phyloP scores from a whole-genome alignment of 2,113 vertebrate genomes.

The Chlamydotis undulata region DNA sequence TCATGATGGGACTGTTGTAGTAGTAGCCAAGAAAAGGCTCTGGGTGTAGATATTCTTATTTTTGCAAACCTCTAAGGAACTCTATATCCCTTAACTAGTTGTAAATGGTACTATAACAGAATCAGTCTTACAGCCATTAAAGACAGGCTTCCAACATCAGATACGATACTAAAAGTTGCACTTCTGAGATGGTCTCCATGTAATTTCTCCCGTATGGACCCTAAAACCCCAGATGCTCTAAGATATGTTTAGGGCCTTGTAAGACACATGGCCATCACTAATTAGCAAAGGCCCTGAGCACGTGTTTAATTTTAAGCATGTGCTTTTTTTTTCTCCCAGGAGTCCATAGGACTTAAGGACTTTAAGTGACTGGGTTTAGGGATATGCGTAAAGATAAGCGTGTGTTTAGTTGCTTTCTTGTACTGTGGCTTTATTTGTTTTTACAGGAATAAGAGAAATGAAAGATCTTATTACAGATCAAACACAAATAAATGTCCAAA shows the following conservation, averaged over 20 bases:
- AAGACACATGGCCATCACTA: conserved; percentile 43
- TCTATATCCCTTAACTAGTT: background rate
- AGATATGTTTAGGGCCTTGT: conserved; percentile 3
- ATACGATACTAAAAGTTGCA: background rate
- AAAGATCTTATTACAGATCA: conserved; percentile 58
- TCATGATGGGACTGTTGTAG: background rate
- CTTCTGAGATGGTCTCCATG: background rate
- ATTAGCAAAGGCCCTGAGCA: conserved; percentile 56
- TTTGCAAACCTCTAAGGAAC: background rate
- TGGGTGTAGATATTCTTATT: background rate
- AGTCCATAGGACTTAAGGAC: background rate
- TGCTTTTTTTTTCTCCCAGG: conserved; percentile 15
- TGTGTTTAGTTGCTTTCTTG: conserved; percentile 51
- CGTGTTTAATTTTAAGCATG: conserved; percentile 48
- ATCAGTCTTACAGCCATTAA: background rate
- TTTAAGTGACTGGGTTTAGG: conserved; percentile 13
- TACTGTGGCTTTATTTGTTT: conserved; percentile 45
- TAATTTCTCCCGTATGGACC: conserved; percentile 37
- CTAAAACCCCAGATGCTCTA: conserved; percentile 39
- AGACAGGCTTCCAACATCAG: background rate
- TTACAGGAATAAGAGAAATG: conserved; percentile 59
- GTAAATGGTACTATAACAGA: background rate
- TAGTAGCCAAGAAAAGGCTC: background rate
- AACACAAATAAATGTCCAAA: conserved; percentile 55
- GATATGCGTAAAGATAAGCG: conserved; percentile 36